Evolutionary conservation across 2,888 invertebrate species (phyloP).

Genomic region (Gymnosoma rotundatum): DNA sequence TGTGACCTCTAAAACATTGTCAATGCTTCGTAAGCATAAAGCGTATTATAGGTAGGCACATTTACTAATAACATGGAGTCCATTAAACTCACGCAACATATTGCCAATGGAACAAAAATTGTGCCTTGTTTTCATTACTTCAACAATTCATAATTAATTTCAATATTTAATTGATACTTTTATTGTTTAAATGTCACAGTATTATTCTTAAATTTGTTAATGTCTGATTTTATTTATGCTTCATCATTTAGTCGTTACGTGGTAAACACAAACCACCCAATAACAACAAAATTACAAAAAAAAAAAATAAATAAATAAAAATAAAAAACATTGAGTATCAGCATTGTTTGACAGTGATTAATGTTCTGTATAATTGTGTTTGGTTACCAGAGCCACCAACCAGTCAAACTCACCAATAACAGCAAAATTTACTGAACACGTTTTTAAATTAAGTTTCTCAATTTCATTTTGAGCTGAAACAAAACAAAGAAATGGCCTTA

Average conservation of each 20-base stretch:
- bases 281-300: not conserved
- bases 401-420: conserved; percentile 25
- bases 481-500: not conserved
- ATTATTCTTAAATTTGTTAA: not conserved
- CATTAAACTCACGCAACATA: no score
- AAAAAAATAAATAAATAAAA: no score
- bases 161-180: not conserved
- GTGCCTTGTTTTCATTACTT: no score
- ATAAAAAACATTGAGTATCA: conserved; percentile 24
- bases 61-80: no score
- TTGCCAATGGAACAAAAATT: no score
- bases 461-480: conserved; percentile 18
- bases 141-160: no score
- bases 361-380: conserved; percentile 33
- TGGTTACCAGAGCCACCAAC: conserved; percentile 27
- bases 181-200: not conserved
- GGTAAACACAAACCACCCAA: not conserved
- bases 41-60: no score
- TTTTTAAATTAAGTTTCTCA: conserved; percentile 44
- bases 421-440: conserved; percentile 35
- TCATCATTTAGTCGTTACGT: not conserved
- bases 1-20: no score
- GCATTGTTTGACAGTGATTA: conserved; percentile 66
- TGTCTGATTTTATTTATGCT: not conserved
- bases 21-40: no score